These are phyloP conservation scores for Pelobates fuscus DNA, from an alignment of 2,113 vertebrate species.

Conservation along the genomic window DNA sequence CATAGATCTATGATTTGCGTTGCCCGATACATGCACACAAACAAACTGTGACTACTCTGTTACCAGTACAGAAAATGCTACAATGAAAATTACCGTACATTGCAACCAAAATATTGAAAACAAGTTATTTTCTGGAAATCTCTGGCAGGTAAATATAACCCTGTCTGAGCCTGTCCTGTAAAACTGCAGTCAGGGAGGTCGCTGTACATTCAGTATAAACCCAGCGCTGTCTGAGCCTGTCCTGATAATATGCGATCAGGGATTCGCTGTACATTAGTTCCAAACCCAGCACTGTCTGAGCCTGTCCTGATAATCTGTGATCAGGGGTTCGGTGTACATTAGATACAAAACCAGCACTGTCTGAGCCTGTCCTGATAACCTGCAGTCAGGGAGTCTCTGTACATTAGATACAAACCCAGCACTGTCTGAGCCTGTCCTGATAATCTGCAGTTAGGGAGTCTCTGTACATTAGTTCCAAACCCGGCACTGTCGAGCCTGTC, in stretches of 20 bases:
- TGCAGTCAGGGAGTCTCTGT: neutral
- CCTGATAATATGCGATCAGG: too few relatives aligned
- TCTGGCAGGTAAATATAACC: neutral
- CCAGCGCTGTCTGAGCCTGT: too few relatives aligned
- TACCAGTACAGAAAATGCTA: too few relatives aligned
- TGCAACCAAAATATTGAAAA: too few relatives aligned
- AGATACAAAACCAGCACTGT: neutral
- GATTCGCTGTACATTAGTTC: too few relatives aligned
- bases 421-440: constrained; percentile 5
- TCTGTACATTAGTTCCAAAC: neutral
- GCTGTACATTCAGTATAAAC: too few relatives aligned
- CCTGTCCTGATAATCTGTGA: neutral
- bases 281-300: neutral
- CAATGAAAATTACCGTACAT: too few relatives aligned
- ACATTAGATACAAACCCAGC: neutral
- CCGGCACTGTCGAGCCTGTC: neutral
- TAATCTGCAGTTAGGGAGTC: constrained; percentile 1
- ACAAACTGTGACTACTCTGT: too few relatives aligned
- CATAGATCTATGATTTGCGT: too few relatives aligned
- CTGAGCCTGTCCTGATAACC: neutral
- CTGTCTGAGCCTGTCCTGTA: neutral
- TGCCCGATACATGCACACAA: too few relatives aligned
- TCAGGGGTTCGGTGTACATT: too few relatives aligned
- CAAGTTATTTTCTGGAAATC: too few relatives aligned
- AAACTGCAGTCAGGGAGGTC: neutral